Evolutionary conservation across 53 echinoderm and acorn worm genomes (phyloP).

Genomic region (Zoroaster sp.): DNA sequence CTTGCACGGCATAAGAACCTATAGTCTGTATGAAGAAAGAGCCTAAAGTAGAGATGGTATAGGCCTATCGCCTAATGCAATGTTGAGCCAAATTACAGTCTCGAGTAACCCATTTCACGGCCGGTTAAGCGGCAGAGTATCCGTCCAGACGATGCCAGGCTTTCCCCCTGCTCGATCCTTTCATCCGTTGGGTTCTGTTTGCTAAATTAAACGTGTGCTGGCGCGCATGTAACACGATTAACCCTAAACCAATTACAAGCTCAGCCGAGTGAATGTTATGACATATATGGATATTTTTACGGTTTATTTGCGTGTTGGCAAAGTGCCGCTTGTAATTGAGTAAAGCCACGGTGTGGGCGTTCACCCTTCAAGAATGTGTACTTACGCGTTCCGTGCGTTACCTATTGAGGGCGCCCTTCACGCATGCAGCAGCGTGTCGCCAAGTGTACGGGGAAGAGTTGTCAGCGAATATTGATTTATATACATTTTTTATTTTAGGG

Average conservation of each 20-base stretch:
- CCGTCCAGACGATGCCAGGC: neutral
- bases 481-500: too few species aligned
- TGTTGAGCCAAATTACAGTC: conserved; percentile 2
- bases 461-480: too few species aligned
- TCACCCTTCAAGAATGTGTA: neutral
- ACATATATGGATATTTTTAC: conserved; percentile 22
- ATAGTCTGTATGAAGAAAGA: too few species aligned
- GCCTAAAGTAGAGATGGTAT: too few species aligned
- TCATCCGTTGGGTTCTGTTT: conserved; percentile 6
- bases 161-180: neutral
- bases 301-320: conserved; percentile 23
- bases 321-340: conserved; percentile 28
- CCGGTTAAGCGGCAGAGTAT: neutral
- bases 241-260: conserved; percentile 46
- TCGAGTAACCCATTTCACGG: neutral
- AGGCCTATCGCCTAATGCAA: too few species aligned
- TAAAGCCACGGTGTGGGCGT: neutral
- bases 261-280: conserved; percentile 36
- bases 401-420: too few species aligned
- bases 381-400: too few species aligned
- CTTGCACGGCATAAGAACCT: too few species aligned
- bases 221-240: conserved; percentile 34
- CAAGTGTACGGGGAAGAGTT: too few species aligned
- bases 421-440: too few species aligned
- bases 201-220: conserved; percentile 35